Base-by-base conservation (phyloP, 2,797 vertebrate genomes). In the Hirundo rustica region DNA sequence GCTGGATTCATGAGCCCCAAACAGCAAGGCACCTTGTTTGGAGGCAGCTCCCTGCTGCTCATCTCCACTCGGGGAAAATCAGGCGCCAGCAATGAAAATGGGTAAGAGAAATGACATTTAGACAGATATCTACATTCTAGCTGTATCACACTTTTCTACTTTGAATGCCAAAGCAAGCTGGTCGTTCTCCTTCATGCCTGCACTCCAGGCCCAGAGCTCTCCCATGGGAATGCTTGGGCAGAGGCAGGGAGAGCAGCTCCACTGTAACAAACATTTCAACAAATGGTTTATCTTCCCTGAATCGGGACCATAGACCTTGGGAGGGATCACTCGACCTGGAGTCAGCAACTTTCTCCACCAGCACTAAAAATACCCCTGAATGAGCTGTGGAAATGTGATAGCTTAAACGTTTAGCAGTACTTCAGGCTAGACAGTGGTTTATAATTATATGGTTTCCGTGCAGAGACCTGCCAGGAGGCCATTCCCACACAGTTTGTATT, bases 371-470 rank as follows among this genome's bases (percentile, higher is more conserved):
- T 88, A 94, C n/a, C 55, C 64, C 66, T 26, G 60, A 64, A 61
- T 2, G 29, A 84, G 74, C 73, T 0, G 0, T 60, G 75, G 95
- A 95, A 94, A 96, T 27, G 71, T 1, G 70, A 94, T 72, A 88
- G 50, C 82, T 92, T 36, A 47, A 93, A 51, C 82, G 58, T 68
- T 87, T 47, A 5, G 42, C 88, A 89, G 81, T 2, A 21, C 68
- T 91, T 61, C 4, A 40, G 96, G 85, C 94, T 79, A 93, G 93
- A 92, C 93, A 94, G 96, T 79, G 92, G 88, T 73, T 92, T 93
- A 45, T 92, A 91, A 96, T 93, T 32, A 50, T 5, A 70, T 20
- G 81, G 78, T 92, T 95, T 77, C 71, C 4, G 0, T 42, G 30
- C 88, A 38, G 60, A 67, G 80, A 57, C 22, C 83, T 79, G 88